A percentile compares a stretch with the other conserved stretches of the same genome.
phyloP scores from a whole-genome alignment of 2,797 vertebrate genomes.

The Sternotherus odoratus region DNA sequence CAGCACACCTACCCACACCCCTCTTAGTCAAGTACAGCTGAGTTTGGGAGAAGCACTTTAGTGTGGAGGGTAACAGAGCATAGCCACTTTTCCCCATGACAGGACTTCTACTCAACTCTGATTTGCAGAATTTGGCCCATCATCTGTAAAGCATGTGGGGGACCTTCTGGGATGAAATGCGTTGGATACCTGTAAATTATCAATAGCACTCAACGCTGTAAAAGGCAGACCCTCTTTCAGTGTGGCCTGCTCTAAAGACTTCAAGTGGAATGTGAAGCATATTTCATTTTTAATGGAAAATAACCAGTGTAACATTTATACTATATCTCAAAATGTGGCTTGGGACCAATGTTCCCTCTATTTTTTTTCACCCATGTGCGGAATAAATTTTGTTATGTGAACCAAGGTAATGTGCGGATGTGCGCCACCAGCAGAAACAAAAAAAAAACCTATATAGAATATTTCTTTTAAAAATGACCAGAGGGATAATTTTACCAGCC shows the following conservation, averaged over 20 bases:
- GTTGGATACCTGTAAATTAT: neutral
- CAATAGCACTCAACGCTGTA: neutral
- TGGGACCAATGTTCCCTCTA: too few relatives aligned
- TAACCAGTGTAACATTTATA: conserved; percentile 21
- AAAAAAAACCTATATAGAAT: too few relatives aligned
- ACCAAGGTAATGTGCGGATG: too few relatives aligned
- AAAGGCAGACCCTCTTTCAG: conserved; percentile 17
- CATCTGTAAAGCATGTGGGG: neutral
- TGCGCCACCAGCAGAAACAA: too few relatives aligned
- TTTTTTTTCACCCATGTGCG: too few relatives aligned
- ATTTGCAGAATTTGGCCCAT: neutral
- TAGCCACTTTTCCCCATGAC: neutral
- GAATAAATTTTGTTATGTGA: too few relatives aligned
- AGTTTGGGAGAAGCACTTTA: neutral
- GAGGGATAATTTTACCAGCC: too few relatives aligned
- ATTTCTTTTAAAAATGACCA: too few relatives aligned
- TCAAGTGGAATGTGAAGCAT: neutral
- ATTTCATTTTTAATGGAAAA: conserved; percentile 25
- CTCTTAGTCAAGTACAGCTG: neutral
- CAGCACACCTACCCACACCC: neutral
- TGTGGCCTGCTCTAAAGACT: conserved; percentile 34
- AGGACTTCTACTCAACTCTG: neutral
- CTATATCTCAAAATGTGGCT: neutral
- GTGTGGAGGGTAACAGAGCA: neutral
- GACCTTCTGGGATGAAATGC: neutral